Conservation (phyloP, 2,113 vertebrate genomes). For the Pluvianellus socialis region DNA sequence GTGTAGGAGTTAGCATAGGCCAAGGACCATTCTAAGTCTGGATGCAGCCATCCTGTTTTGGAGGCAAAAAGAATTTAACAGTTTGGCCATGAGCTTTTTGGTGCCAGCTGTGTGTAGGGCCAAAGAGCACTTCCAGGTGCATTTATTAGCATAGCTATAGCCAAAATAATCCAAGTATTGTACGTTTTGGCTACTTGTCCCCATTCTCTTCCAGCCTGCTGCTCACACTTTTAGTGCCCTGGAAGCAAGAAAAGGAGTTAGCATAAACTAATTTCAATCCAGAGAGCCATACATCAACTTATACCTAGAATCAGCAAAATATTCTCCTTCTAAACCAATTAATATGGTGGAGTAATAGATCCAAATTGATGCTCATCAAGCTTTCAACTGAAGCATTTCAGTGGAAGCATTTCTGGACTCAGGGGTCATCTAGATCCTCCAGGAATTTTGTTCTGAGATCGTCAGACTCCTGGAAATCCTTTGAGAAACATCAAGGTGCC, state of each 20-base stretch:
- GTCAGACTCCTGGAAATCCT: neutral
- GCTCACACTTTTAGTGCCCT: neutral
- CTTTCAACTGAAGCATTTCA: neutral
- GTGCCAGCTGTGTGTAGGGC: neutral
- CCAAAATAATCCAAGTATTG: constrained; percentile 26
- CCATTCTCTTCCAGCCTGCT: neutral
- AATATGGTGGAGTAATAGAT: neutral
- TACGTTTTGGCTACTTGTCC: neutral
- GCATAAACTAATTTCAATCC: neutral
- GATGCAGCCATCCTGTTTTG: neutral
- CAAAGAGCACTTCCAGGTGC: neutral
- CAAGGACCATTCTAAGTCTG: neutral
- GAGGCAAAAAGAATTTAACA: neutral
- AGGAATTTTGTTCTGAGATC: neutral
- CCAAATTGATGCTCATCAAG: neutral
- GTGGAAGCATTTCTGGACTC: neutral
- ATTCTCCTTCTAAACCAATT: neutral
- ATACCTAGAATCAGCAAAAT: neutral
- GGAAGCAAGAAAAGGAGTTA: neutral
- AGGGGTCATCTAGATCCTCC: neutral
- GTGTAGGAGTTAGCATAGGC: neutral
- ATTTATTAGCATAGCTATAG: neutral
- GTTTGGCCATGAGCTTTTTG: neutral
- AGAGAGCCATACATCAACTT: neutral
- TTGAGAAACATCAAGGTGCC: neutral